Percentiles rank a stretch among this genome's conserved stretches.
Evolutionary conservation across 2,888 invertebrate species (phyloP).

Genomic region (Thyatira batis): DNA sequence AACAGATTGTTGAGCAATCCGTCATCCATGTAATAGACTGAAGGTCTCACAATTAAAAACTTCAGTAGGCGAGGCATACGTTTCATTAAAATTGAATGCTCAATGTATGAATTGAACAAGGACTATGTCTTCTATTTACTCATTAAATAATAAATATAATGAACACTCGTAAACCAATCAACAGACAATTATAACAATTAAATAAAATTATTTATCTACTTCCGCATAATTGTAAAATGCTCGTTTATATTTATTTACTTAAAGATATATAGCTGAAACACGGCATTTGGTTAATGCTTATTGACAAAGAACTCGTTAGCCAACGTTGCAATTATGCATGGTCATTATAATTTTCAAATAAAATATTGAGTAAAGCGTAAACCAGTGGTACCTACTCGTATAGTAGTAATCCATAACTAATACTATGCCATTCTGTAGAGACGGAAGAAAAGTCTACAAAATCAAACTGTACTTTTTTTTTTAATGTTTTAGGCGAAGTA

Average conservation of each 20-base stretch:
- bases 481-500: background rate
- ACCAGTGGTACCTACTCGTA: background rate
- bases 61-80: constrained; percentile 41
- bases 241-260: background rate
- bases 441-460: background rate
- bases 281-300: background rate
- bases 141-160: background rate
- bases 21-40: constrained; percentile 64
- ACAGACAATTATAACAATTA: background rate
- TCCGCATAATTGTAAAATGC: background rate
- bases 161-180: background rate
- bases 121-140: background rate
- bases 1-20: constrained; percentile 55
- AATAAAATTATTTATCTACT: background rate
- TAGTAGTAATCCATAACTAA: background rate
- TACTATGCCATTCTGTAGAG: background rate
- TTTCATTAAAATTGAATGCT: too few relatives aligned
- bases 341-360: background rate
- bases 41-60: constrained; percentile 61
- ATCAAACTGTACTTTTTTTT: background rate
- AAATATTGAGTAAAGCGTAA: background rate
- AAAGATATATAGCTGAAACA: background rate
- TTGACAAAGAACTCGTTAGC: background rate
- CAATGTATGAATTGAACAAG: background rate
- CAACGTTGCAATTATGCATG: constrained; percentile 1